Conservation (phyloP, 2,888 invertebrate species). For the Cloeon dipterum region DNA sequence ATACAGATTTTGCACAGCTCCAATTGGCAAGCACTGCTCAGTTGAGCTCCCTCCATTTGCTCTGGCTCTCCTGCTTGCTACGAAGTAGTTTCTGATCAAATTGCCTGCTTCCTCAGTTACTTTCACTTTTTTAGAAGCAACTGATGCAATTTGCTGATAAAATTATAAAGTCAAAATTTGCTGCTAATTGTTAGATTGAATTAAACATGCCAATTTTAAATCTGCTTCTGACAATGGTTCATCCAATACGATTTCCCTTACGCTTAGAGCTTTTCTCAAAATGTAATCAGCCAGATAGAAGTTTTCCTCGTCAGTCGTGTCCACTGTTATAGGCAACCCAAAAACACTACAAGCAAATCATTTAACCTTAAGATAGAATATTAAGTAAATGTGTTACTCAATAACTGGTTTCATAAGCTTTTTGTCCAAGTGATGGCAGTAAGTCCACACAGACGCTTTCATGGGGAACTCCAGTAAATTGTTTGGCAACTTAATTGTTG, state of each 20-base stretch:
- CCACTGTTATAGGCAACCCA: constrained; percentile 12
- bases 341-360: constrained; percentile 10
- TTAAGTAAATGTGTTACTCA: background rate
- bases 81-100: constrained; percentile 22
- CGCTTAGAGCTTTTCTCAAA: constrained; percentile 6
- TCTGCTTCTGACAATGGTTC: background rate
- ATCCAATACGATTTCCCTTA: too few relatives aligned
- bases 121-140: constrained; percentile 9
- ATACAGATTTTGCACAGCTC: constrained; percentile 14
- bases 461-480: constrained; percentile 10
- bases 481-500: constrained; percentile 7
- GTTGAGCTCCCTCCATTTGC: constrained; percentile 8
- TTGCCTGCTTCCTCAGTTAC: constrained; percentile 14
- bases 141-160: too few relatives aligned
- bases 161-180: too few relatives aligned
- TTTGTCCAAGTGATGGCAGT: background rate
- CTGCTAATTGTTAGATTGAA: too few relatives aligned
- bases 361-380: background rate
- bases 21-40: constrained; percentile 14
- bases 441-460: constrained; percentile 16
- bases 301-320: constrained; percentile 6
- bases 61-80: constrained; percentile 18
- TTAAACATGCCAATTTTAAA: background rate
- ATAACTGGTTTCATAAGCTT: background rate
- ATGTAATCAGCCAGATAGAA: constrained; percentile 7